Base-by-base conservation (phyloP, 2,113 vertebrate genomes). In the Xyrauchen texanus region DNA sequence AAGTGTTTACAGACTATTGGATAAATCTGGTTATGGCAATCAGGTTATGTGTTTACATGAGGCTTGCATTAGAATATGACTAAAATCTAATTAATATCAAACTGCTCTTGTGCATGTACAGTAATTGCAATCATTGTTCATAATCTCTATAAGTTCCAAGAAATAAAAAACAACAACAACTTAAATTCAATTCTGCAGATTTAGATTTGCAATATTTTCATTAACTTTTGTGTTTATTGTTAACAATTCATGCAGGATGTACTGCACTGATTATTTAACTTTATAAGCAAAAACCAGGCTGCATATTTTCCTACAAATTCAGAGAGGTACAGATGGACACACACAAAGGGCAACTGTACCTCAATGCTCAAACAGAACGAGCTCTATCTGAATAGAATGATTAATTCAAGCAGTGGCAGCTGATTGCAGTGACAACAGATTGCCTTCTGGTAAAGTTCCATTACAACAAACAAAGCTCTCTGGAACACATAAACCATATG, bases 381-480 rank as follows among this genome's bases (percentile, higher is more conserved):
- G 85, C 88, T 90, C 87, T 78, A 86, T 84, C 89, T 88, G 81
- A 83, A 84, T 66, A 12, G 65, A 57, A 90, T 91, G 87, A 91
- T 91, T 91, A 87, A 91, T 91, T 91, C 83, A 92, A 80, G 68
- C 42, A 10, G 82, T 90, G 90, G 88, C 90, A 91, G 87, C 85
- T 82, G 82, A 79, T 88, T 82, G 7, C 65, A 76, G 53, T 75
- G 77, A 80, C 66, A 78, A 83, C 85, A 85, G 83, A 83, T 79
- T 85, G 83, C 79, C 46, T 77, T 68, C 83, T 85, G 85, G 79
- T 82, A 65, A 80, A 4, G 63, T 71, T 83, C 83, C 74, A 80
- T 16, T 46, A 71, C 83, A 76, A 83, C 60, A 64, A 68, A 68
- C 42, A 46, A 15, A 60, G 68, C 76, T 76, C 12, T 49, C 13